phyloP scores from a whole-genome alignment of 2,113 vertebrate genomes.

The Tychaedon coryphoeus region DNA sequence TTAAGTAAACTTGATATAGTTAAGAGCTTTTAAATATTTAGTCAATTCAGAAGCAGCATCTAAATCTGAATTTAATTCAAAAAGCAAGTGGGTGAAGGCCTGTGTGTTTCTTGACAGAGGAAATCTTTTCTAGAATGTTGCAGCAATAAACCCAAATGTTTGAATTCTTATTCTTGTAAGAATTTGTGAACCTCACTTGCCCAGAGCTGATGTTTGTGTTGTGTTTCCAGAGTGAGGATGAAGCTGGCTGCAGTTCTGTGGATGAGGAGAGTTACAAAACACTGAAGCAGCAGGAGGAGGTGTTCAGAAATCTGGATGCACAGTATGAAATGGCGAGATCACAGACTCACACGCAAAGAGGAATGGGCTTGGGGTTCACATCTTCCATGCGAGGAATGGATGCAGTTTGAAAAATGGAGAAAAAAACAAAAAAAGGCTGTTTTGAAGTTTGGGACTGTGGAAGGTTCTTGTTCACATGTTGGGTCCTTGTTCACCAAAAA shows the following conservation, averaged over 20 bases:
- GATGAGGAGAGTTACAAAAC: conserved; percentile 93
- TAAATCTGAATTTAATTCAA: background rate
- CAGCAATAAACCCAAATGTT: background rate
- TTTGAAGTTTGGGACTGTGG: conserved; percentile 68
- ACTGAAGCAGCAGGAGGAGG: conserved; percentile 96
- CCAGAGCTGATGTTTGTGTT: background rate
- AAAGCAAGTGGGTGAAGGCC: background rate
- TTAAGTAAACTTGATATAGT: background rate
- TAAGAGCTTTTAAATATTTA: background rate
- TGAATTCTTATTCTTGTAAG: background rate
- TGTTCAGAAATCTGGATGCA: conserved; percentile 95
- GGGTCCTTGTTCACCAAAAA: conserved; percentile 86
- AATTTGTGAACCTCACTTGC: rapidly evolving
- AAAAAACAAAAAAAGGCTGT: background rate
- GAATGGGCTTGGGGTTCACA: conserved; percentile 98
- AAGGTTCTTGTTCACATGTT: conserved; percentile 77
- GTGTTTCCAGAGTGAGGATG: conserved; percentile 84
- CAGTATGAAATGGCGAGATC: conserved; percentile 98
- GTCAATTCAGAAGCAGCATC: background rate
- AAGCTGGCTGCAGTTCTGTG: conserved; percentile 81
- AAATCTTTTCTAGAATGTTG: background rate
- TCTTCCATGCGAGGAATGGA: conserved; percentile 95
- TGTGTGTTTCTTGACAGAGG: background rate
- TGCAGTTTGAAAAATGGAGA: conserved; percentile 76
- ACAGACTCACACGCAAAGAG: conserved; percentile 96